Percentiles rank a stretch among this genome's conserved stretches.
Evolutionary conservation across 2,113 vertebrate species (phyloP).

Genomic region (Zingel zingel): DNA sequence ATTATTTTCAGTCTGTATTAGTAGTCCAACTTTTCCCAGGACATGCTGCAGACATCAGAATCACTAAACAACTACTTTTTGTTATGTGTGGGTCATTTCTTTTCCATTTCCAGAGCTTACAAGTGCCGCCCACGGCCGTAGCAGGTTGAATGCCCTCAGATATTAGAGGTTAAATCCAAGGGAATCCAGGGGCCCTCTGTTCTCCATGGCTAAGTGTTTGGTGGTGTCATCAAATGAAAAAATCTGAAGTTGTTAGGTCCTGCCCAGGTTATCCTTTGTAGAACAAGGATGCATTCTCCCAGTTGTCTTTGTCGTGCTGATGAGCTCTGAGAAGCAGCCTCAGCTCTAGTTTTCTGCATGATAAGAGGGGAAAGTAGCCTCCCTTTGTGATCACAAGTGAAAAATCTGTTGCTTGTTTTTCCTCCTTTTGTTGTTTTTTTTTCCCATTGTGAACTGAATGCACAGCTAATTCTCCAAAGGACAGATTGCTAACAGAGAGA

Average conservation of each 20-base stretch:
- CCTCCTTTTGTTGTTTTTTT: slow-evolving; percentile 50
- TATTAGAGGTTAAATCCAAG: slow-evolving; percentile 77
- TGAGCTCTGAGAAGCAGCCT: slow-evolving; percentile 74
- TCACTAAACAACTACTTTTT: slow-evolving; percentile 24
- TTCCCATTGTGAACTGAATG: slow-evolving; percentile 33
- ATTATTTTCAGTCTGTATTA: background rate
- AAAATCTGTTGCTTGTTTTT: slow-evolving; percentile 73
- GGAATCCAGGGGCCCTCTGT: slow-evolving; percentile 60
- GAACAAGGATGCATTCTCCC: slow-evolving; percentile 74
- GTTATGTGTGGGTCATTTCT: background rate
- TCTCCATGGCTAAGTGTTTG: slow-evolving; percentile 68
- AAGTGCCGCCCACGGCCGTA: slow-evolving; percentile 59
- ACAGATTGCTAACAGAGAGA: slow-evolving; percentile 35
- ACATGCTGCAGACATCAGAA: slow-evolving; percentile 30
- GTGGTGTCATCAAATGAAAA: slow-evolving; percentile 75
- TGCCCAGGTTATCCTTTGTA: slow-evolving; percentile 82
- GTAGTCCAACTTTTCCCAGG: slow-evolving; percentile 14
- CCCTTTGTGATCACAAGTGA: slow-evolving; percentile 75
- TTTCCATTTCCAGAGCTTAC: slow-evolving; percentile 30
- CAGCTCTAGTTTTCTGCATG: slow-evolving; percentile 68
- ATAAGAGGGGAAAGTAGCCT: slow-evolving; percentile 68
- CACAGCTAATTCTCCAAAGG: slow-evolving; percentile 49
- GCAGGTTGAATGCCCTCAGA: slow-evolving; percentile 64
- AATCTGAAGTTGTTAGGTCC: slow-evolving; percentile 81
- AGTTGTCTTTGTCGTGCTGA: slow-evolving; percentile 81